Percentiles rank a stretch among this genome's conserved stretches.
These are phyloP conservation scores for Anadara kagoshimensis DNA, from an alignment of 1,140 invertebrate species.

Conservation along the genomic window DNA sequence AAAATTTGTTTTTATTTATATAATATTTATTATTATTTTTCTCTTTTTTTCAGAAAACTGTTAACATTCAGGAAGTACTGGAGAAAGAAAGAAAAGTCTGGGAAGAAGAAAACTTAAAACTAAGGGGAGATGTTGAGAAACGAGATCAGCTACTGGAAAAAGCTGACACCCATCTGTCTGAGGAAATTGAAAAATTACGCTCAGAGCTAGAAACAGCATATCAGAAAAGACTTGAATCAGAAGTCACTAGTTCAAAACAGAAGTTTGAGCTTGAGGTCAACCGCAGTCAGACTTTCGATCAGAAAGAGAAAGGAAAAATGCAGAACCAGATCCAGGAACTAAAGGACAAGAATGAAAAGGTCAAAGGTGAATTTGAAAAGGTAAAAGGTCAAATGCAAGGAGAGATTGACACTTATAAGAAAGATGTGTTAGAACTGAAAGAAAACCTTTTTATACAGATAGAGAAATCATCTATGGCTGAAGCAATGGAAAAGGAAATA, in stretches of 20 bases:
- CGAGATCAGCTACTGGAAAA: constrained; percentile 51
- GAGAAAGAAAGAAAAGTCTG: constrained; percentile 32
- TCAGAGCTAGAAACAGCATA: constrained; percentile 45
- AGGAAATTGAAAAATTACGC: constrained; percentile 49
- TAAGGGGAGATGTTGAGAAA: constrained; percentile 44
- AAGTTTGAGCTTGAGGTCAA: constrained; percentile 20
- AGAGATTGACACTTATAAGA: constrained; percentile 5
- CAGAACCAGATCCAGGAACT: constrained; percentile 5
- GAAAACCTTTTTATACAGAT: too few relatives aligned
- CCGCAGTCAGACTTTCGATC: constrained; percentile 14
- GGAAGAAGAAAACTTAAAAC: constrained; percentile 28
- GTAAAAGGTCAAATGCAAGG: not conserved
- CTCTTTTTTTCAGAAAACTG: constrained; percentile 15
- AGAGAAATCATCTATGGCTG: too few relatives aligned
- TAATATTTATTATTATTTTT: not conserved
- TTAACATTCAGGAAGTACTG: not conserved
- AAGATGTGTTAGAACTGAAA: too few relatives aligned
- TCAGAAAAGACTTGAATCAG: constrained; percentile 36
- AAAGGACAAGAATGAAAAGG: constrained; percentile 22
- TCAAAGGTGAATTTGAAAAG: constrained; percentile 17
- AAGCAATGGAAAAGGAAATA: too few relatives aligned
- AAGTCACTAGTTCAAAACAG: constrained; percentile 34
- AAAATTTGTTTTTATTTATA: too few relatives aligned
- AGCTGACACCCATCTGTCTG: constrained; percentile 55
- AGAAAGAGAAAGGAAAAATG: not conserved